Conservation (phyloP, 2,888 invertebrate species). For the Mellilla xanthometata region DNA sequence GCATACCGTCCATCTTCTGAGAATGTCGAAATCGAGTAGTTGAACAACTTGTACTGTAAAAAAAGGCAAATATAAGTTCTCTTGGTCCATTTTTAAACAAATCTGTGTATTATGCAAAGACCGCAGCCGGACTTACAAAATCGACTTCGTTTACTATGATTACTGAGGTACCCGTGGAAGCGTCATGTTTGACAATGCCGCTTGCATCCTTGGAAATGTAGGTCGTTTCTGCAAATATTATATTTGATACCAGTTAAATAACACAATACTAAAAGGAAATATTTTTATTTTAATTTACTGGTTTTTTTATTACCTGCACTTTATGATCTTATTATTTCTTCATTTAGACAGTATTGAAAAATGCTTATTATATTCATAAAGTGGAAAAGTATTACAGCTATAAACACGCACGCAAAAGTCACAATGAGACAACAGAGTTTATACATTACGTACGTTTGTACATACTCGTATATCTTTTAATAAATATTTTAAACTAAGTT, state of each 20-base stretch:
- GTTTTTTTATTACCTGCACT: too few relatives aligned
- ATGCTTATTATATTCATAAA: too few relatives aligned
- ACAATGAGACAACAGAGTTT: too few relatives aligned
- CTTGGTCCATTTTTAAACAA: constrained; percentile 9
- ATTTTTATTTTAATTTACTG: too few relatives aligned
- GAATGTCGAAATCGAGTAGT: constrained; percentile 52
- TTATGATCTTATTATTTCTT: too few relatives aligned
- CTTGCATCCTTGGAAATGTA: constrained; percentile 57
- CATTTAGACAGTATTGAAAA: too few relatives aligned
- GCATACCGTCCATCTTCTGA: constrained; percentile 61
- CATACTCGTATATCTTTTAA: too few relatives aligned
- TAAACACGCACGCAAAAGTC: too few relatives aligned
- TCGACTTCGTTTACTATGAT: constrained; percentile 52
- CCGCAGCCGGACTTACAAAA: constrained; percentile 50
- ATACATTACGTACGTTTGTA: too few relatives aligned
- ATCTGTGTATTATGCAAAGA: constrained; percentile 16
- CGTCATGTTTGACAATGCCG: constrained; percentile 60
- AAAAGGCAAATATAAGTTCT: constrained; percentile 14
- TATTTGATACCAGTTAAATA: neutral
- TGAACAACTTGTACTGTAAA: constrained; percentile 54
- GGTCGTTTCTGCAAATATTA: constrained; percentile 54
- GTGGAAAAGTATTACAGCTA: too few relatives aligned
- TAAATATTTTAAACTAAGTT: too few relatives aligned
- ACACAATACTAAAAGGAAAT: too few relatives aligned
- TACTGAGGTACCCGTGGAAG: constrained; percentile 37